phyloP scores from a whole-genome alignment of 2,888 invertebrate species.

The Hypena proboscidalis region DNA sequence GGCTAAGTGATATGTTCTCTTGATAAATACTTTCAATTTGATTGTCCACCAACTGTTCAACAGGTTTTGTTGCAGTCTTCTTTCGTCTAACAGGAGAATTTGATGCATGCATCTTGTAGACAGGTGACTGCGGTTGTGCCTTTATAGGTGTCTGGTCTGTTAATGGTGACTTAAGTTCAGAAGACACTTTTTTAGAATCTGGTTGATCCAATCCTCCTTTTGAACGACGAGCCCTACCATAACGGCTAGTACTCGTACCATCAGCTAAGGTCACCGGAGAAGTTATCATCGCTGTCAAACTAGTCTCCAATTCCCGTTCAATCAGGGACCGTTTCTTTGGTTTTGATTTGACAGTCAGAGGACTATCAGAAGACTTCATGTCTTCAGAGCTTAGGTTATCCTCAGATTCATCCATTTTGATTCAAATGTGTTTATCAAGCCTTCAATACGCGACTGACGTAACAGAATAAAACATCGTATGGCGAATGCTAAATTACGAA shows the following conservation, averaged over 20 bases:
- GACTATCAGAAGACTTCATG: slow-evolving; percentile 47
- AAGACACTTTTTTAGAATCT: slow-evolving; percentile 65
- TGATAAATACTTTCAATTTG: slow-evolving; percentile 72
- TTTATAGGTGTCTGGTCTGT: slow-evolving; percentile 58
- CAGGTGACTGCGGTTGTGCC: slow-evolving; percentile 55
- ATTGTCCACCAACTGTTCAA: slow-evolving; percentile 54
- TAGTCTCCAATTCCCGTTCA: slow-evolving; percentile 77
- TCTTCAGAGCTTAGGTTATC: slow-evolving; percentile 66
- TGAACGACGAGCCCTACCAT: slow-evolving; percentile 84
- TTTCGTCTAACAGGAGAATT: slow-evolving; percentile 61
- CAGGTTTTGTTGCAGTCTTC: slow-evolving; percentile 52
- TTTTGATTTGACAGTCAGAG: slow-evolving; percentile 53
- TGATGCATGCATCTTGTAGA: slow-evolving; percentile 73
- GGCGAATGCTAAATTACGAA: slow-evolving; percentile 35
- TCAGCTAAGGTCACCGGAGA: slow-evolving; percentile 61
- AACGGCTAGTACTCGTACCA: slow-evolving; percentile 80
- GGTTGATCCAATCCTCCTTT: slow-evolving; percentile 76
- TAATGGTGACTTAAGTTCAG: slow-evolving; percentile 55
- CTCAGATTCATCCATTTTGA: slow-evolving; percentile 73
- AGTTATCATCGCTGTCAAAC: slow-evolving; percentile 69
- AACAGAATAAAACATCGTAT: slow-evolving; percentile 52
- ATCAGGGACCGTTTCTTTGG: slow-evolving; percentile 75
- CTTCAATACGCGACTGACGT: slow-evolving; percentile 50
- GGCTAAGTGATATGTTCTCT: slow-evolving; percentile 68
- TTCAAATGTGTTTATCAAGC: slow-evolving; percentile 27